Evolutionary conservation across 1,140 invertebrate species (phyloP), one percentile per base, ranked within the genome.

Genomic region (Drosophila sucinea): DNA sequence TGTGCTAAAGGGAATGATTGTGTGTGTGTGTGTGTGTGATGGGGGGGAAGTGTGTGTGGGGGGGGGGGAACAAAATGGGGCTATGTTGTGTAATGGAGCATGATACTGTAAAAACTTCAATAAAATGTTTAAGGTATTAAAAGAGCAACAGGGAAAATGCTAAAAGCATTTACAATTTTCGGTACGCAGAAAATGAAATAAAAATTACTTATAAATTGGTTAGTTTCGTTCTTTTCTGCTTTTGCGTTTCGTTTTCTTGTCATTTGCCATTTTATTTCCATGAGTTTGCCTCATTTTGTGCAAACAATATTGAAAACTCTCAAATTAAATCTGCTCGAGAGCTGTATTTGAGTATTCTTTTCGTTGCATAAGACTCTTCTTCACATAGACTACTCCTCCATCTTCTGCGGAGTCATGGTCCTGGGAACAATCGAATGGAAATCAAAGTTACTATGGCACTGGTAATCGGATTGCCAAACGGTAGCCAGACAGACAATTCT

Each of bases 61-160:
- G 7, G 33, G 17, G 30, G 23, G 55, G 32, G 17, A 25, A 8
- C 25, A 35, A 27, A 44, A 35, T 51, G 44, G 44, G 44, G 23
- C 44, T 51, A 25, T 51, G 44, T 51, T 61, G 60, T 61, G 60
- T 61, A 61, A 61, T 61, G 60, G 60, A 41, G 60, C 60, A 61
- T 61, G 60, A 25, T 23, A 61, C 33, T 61, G 60, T 61, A 61
- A 61, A 61, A 61, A 44, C 60, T 61, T 61, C 60, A 44, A 61
- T 61, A 61, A 61, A 61, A 61, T 61, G 60, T 61, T 61, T 61
- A 61, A 61, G 60, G 60, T 61, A 61, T 61, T 61, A 61, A 61
- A 41, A 27, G 44, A 51, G 60, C 60, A 58, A 58, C 56, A 58
- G 56, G 56, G 56, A 58, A 57, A 51, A 58, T 58, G 56, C 30